These are phyloP conservation scores for Carlito syrichta DNA, from an alignment of 2,113 vertebrate species.

Conservation along the genomic window DNA sequence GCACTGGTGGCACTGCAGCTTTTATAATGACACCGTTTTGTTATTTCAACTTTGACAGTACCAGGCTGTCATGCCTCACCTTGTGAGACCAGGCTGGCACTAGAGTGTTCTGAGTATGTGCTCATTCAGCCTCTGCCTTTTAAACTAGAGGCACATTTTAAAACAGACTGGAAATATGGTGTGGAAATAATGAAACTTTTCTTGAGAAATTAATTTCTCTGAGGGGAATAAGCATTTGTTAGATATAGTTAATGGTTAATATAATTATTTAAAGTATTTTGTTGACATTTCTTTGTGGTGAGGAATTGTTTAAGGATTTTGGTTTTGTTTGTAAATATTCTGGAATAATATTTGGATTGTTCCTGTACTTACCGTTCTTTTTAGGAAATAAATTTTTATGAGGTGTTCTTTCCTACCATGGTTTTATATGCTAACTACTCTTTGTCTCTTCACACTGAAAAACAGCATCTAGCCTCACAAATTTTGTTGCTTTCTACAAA, in stretches of 20 bases:
- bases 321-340: constrained; percentile 27
- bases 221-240: background rate
- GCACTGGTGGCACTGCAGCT: background rate
- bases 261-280: background rate
- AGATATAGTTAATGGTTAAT: background rate
- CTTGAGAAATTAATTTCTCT: background rate
- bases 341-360: constrained; percentile 17
- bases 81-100: background rate
- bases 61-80: background rate
- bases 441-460: constrained; percentile 41
- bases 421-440: background rate
- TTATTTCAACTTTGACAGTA: background rate
- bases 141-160: background rate
- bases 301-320: background rate
- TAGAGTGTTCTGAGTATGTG: background rate
- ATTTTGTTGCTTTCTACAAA: background rate
- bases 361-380: background rate
- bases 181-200: background rate
- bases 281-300: background rate
- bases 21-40: background rate
- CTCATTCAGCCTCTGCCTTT: background rate
- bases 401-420: constrained; percentile 39
- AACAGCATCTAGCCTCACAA: constrained; percentile 20
- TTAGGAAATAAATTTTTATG: constrained; percentile 10
- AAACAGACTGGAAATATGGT: constrained; percentile 3